Evolutionary conservation across 2,888 invertebrate species (phyloP).

Genomic region (Brenthis ino): DNA sequence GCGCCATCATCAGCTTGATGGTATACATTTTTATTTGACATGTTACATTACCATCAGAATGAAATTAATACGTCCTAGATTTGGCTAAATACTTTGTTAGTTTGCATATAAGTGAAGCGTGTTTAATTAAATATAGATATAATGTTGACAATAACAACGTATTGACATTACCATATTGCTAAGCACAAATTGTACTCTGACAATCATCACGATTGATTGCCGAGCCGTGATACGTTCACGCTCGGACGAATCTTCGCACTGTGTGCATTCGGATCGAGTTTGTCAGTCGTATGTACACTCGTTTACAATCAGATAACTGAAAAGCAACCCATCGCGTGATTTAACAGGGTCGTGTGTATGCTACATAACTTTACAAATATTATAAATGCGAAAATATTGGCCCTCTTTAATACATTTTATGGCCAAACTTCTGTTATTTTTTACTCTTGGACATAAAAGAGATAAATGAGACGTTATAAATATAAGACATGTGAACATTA

Average conservation of each 20-base stretch:
- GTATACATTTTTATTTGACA: too few relatives aligned
- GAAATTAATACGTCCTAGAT: too few relatives aligned
- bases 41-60: too few relatives aligned
- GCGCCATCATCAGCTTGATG: too few relatives aligned
- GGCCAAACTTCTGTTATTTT: too few relatives aligned
- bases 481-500: too few relatives aligned
- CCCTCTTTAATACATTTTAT: too few relatives aligned
- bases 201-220: conserved; percentile 21
- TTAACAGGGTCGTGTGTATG: not conserved
- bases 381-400: not conserved
- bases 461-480: too few relatives aligned
- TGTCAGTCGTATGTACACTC: conserved; percentile 7
- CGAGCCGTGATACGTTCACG: conserved; percentile 13
- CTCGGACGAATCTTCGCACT: conserved; percentile 14
- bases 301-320: conserved; percentile 11
- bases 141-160: not conserved
- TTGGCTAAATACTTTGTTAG: too few relatives aligned
- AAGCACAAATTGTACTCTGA: conserved; percentile 12
- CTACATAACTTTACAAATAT: not conserved
- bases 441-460: too few relatives aligned
- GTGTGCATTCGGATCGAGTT: conserved; percentile 7
- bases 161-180: conserved; percentile 3
- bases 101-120: too few relatives aligned
- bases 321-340: not conserved
- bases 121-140: too few relatives aligned